phyloP scores from a whole-genome alignment of 2,113 vertebrate species.

The Boleophthalmus pectinirostris region DNA sequence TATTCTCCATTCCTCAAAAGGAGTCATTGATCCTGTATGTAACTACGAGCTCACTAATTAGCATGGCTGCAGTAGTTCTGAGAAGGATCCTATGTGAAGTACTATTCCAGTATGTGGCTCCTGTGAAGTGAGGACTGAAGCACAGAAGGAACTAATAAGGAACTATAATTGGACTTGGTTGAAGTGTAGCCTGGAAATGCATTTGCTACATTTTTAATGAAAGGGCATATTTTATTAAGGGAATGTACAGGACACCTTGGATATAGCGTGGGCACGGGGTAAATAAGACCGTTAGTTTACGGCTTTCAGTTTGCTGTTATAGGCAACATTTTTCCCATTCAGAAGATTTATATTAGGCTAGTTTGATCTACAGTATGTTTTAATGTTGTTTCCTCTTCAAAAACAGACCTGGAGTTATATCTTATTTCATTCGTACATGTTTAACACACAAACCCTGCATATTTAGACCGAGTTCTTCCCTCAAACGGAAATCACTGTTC shows the following conservation, averaged over 20 bases:
- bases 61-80: neutral
- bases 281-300: no score
- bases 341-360: no score
- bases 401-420: no score
- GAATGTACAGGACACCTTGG: neutral
- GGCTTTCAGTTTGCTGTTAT: no score
- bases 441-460: no score
- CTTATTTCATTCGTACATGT: no score
- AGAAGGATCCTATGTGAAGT: neutral
- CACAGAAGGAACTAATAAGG: constrained; percentile 9
- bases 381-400: no score
- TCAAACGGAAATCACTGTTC: no score
- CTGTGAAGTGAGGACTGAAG: neutral
- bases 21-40: constrained; percentile 28
- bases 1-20: constrained; percentile 33
- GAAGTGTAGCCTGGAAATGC: neutral
- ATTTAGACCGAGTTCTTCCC: no score
- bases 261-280: neutral
- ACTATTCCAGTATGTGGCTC: neutral
- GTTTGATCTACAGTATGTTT: no score
- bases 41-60: constrained; percentile 47
- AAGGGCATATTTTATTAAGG: neutral
- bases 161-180: constrained; percentile 2
- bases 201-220: neutral
- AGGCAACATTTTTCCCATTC: no score